Conservation (phyloP, 2,113 vertebrate genomes). For the Malaclemys terrapin region DNA sequence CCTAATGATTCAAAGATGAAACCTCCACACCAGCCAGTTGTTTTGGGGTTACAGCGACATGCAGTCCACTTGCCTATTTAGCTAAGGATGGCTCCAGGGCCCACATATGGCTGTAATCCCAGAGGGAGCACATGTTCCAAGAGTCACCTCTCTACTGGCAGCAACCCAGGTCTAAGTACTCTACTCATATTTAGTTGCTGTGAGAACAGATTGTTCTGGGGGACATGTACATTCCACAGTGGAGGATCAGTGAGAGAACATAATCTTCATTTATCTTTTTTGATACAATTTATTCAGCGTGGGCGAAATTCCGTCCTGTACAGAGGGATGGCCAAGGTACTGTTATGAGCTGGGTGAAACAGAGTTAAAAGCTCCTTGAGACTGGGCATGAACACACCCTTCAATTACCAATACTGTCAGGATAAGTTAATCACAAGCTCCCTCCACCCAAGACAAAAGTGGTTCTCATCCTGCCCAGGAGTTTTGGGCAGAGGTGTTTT, state of each 20-base stretch:
- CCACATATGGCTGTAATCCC: not conserved
- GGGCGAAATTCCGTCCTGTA: not conserved
- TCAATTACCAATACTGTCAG: not conserved
- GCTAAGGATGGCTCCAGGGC: not conserved
- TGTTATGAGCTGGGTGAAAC: not conserved
- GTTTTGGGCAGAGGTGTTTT: not conserved
- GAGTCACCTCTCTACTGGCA: conserved; percentile 42
- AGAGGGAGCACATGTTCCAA: not conserved
- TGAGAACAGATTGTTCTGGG: conserved; percentile 46
- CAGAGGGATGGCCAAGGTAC: not conserved
- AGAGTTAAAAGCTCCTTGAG: not conserved
- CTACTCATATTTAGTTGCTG: conserved; percentile 30
- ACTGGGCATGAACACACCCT: not conserved
- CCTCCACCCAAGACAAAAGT: not conserved
- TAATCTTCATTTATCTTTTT: not conserved
- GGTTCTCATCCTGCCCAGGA: not conserved
- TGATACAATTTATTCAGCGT: not conserved
- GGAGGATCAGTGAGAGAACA: accelerated
- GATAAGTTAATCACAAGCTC: not conserved
- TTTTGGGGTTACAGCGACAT: not conserved
- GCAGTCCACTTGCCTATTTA: not conserved
- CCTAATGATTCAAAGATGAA: not conserved
- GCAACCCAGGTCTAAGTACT: conserved; percentile 33
- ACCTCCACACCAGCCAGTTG: not conserved
- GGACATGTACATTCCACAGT: not conserved